Percentiles rank a stretch among this genome's conserved stretches.
These are phyloP conservation scores for Orbicella faveolata DNA, from an alignment of 64 coral and sea anemone species.

Conservation along the genomic window DNA sequence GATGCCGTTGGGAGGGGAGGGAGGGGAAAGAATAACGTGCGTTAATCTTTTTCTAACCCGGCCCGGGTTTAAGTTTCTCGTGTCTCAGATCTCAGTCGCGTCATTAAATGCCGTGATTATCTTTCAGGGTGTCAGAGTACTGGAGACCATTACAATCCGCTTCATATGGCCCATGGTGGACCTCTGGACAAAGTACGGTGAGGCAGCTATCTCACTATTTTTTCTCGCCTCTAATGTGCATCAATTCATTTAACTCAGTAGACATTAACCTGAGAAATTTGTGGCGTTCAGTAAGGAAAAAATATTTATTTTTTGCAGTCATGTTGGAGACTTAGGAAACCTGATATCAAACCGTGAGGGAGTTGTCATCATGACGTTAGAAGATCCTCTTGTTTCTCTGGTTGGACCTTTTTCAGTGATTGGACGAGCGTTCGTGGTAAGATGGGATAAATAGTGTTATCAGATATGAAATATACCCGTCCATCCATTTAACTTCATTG, in stretches of 20 bases:
- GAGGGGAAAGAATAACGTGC: no score
- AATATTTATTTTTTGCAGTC: conserved; percentile 6
- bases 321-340: conserved; percentile 77
- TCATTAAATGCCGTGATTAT: no score
- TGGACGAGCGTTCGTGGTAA: conserved; percentile 77
- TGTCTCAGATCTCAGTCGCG: no score
- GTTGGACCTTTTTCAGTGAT: conserved; percentile 52
- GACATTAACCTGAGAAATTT: no score
- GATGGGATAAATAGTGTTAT: neutral
- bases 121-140: conserved; percentile 61
- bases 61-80: no score
- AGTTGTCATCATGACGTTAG: conserved; percentile 9
- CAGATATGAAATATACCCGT: neutral
- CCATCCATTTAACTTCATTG: no score
- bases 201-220: neutral
- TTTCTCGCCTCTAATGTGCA: no score
- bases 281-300: no score
- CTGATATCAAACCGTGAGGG: conserved; percentile 34
- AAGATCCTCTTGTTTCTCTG: conserved; percentile 34
- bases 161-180: conserved; percentile 45
- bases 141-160: conserved; percentile 75
- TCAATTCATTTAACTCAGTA: no score
- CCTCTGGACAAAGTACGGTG: conserved; percentile 10
- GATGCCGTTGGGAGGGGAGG: neutral
- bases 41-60: no score